Conservation (phyloP, 2,888 invertebrate genomes). For the Andrena bicolor region DNA sequence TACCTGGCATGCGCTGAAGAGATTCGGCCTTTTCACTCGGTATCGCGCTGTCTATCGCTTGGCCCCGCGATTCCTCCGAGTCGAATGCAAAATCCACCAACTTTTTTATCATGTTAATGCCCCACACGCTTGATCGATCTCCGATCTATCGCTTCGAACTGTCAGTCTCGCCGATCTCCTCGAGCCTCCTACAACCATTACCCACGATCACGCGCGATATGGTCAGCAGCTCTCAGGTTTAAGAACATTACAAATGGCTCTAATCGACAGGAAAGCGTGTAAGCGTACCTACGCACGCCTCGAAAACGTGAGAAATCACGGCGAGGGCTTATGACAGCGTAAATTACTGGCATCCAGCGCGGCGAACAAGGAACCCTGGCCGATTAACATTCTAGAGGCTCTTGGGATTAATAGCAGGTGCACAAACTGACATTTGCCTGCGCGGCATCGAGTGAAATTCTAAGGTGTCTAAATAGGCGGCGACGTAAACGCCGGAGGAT, state of each 20-base stretch:
- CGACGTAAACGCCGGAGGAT: conserved; percentile 7
- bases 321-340: conserved; percentile 57
- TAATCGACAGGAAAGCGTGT: conserved; percentile 44
- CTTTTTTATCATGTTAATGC: conserved; percentile 54
- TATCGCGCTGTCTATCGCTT: conserved; percentile 27
- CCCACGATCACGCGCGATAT: conserved; percentile 7
- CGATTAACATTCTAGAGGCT: conserved; percentile 61
- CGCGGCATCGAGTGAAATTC: conserved; percentile 15
- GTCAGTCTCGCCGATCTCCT: conserved; percentile 30
- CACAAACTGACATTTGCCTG: conserved; percentile 62
- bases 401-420: conserved; percentile 49
- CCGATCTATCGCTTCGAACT: conserved; percentile 4
- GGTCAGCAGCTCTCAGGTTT: conserved; percentile 27
- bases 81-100: conserved; percentile 23
- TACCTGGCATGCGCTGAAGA: background rate
- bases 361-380: conserved; percentile 47
- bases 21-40: conserved; percentile 18
- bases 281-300: conserved; percentile 11
- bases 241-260: conserved; percentile 52
- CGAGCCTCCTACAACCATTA: conserved; percentile 11
- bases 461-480: background rate
- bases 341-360: conserved; percentile 48
- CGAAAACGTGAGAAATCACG: conserved; percentile 38
- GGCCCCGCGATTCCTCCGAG: background rate
- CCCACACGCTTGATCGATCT: background rate